Evolutionary conservation across 2,113 vertebrate genomes (phyloP).

Genomic region (Centropristis striata): DNA sequence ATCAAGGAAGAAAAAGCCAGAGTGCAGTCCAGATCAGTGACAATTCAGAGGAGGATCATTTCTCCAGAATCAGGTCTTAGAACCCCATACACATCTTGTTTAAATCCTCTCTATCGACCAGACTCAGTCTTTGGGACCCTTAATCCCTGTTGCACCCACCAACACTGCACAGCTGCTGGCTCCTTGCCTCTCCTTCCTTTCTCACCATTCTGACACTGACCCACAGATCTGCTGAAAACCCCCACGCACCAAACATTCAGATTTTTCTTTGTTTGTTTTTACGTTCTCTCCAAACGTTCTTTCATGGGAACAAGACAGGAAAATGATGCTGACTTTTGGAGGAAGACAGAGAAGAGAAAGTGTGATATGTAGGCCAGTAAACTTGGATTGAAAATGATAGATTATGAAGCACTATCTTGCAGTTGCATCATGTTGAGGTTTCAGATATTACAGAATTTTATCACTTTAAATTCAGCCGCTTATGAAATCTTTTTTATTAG

Average conservation of each 20-base stretch:
- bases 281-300: constrained; percentile 13
- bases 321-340: constrained; percentile 12
- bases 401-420: constrained; percentile 25
- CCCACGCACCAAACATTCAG: constrained; percentile 3
- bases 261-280: constrained; percentile 3
- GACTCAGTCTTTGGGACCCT: constrained; percentile 36
- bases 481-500: constrained; percentile 9
- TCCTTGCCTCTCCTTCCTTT: neutral
- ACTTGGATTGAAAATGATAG: constrained; percentile 33
- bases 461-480: constrained; percentile 29
- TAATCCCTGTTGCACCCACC: constrained; percentile 40
- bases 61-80: constrained; percentile 75
- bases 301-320: constrained; percentile 35
- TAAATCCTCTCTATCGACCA: constrained; percentile 71
- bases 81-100: constrained; percentile 61
- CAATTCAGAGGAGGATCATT: constrained; percentile 66
- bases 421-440: constrained; percentile 43
- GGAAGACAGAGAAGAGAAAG: constrained; percentile 4
- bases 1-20: constrained; percentile 43
- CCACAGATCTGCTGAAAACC: constrained; percentile 19
- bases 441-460: constrained; percentile 31
- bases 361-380: constrained; percentile 28
- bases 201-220: constrained; percentile 22
- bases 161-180: neutral
- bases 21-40: constrained; percentile 59